Base-by-base conservation (phyloP, 1,140 invertebrate genomes). In the Tenebrio molitor region DNA sequence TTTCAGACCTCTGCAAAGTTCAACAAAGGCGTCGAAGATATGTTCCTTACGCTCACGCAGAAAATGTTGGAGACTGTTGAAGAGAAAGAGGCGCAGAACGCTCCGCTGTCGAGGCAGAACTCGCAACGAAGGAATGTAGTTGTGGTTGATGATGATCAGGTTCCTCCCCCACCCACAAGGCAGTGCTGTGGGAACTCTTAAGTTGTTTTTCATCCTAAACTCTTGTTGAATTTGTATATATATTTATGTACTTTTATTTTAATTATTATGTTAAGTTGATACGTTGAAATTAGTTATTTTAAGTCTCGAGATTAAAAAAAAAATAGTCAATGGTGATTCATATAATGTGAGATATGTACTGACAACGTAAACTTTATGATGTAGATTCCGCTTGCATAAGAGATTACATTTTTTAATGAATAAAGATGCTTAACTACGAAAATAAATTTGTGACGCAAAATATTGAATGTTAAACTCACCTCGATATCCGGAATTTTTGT, bases 1-100 rank as follows among this genome's bases (percentile, higher is more conserved):
- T 95, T 92, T 85, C 92, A 96, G 76, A 97, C 96, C 10, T 99
- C 97, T 17, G 98, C 98, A 0, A 99, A 99, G 85, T 83, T 92
- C 16, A 98, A 98, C 83, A 88, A 92, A 83, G 94, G 95, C 19
- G 94, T 99, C 15, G 93, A 97, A 80, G 96, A 98, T 76, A 86
- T 99, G 81, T 99, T 99, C 83, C 81, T 97, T 39, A 91, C 95
- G 74, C 83, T 99, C 46, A 93, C 93, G 14, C 89, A 90, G 58
- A 82, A 87, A 44, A 92, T 92, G 90, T 86, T 91, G 44, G 81
- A 85, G 21, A 84, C 84, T 69, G 85, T 84, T 8, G 85, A 86
- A 67, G 83, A 84, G 71, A 81, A 85, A 77, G 82, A 83, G 12
- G 82, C 84, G 34, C 83, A 86, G 74, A 84, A 84, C 21, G 85